Percentiles rank a stretch among this genome's conserved stretches.
Conservation (phyloP, 2,888 invertebrate genomes). For the Coelopa pilipes region DNA sequence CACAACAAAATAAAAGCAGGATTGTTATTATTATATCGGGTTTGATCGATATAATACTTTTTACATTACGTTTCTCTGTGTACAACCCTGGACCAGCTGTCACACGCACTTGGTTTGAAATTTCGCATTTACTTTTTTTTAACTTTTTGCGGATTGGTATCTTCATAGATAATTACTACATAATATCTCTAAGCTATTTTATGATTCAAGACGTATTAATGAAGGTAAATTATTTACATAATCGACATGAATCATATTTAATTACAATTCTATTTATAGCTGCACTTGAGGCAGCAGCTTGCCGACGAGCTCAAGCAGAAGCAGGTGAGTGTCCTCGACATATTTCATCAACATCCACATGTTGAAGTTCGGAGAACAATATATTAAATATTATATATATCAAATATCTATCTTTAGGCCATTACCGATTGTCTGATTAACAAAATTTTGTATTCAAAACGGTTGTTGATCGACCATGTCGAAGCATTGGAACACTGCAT, state of each 20-base stretch:
- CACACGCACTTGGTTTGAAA: not conserved
- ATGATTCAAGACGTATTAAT: not conserved
- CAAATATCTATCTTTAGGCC: constrained; percentile 35
- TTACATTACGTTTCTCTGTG: too few relatives aligned
- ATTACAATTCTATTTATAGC: constrained; percentile 27
- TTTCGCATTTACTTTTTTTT: not conserved
- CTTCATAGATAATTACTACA: not conserved
- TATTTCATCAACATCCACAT: too few relatives aligned
- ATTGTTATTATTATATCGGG: too few relatives aligned
- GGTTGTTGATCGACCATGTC: constrained; percentile 64
- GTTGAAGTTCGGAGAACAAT: not conserved
- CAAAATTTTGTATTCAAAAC: constrained; percentile 62
- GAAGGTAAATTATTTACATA: constrained; percentile 27
- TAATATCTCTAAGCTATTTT: not conserved
- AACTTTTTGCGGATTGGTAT: not conserved
- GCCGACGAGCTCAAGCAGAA: constrained; percentile 60
- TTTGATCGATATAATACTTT: too few relatives aligned
- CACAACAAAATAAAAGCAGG: too few relatives aligned
- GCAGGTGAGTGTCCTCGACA: constrained; percentile 51
- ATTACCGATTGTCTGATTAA: constrained; percentile 55
- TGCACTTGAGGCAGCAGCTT: constrained; percentile 48
- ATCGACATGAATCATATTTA: not conserved
- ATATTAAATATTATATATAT: too few relatives aligned
- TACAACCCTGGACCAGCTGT: not conserved
- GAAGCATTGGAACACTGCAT: constrained; percentile 63